Conservation (phyloP, 2,113 vertebrate species). For the Hirundichthys speculiger region DNA sequence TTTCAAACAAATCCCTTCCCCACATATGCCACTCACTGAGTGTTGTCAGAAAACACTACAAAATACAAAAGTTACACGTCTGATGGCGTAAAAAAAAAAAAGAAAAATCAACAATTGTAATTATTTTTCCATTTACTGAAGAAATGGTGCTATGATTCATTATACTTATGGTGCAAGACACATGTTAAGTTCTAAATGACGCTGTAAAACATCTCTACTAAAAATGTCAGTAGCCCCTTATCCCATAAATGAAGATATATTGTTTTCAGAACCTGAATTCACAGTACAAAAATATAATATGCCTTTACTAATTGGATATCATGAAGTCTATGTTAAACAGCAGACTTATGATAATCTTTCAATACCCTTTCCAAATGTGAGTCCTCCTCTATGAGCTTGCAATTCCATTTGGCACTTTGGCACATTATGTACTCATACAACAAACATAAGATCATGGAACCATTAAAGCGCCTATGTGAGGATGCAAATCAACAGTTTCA, state of each 20-base stretch:
- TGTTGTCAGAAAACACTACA: conserved; percentile 59
- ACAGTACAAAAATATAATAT: conserved; percentile 85
- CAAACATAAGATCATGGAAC: conserved; percentile 55
- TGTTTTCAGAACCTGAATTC: conserved; percentile 80
- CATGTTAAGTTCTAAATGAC: conserved; percentile 64
- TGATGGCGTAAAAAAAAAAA: conserved; percentile 19
- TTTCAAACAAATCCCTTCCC: conserved; percentile 27
- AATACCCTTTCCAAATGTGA: conserved; percentile 41
- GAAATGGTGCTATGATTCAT: conserved; percentile 42
- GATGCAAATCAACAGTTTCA: conserved; percentile 48
- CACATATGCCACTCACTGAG: conserved; percentile 57
- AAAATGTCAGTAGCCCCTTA: conserved; percentile 85
- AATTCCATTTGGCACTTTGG: conserved; percentile 82
- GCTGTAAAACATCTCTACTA: conserved; percentile 73
- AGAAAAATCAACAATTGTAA: conserved; percentile 23
- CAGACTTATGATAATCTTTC: conserved; percentile 62
- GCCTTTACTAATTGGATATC: conserved; percentile 70
- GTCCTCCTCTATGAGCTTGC: conserved; percentile 51
- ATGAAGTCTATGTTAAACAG: conserved; percentile 67
- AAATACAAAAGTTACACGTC: conserved; percentile 57
- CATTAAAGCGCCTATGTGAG: conserved; percentile 57
- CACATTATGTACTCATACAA: conserved; percentile 63
- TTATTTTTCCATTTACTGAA: conserved; percentile 38
- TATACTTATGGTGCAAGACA: conserved; percentile 53
- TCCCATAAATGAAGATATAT: conserved; percentile 81